These are phyloP conservation scores for Poliocrania exsul DNA, from an alignment of 2,797 vertebrate genomes.

Conservation along the genomic window DNA sequence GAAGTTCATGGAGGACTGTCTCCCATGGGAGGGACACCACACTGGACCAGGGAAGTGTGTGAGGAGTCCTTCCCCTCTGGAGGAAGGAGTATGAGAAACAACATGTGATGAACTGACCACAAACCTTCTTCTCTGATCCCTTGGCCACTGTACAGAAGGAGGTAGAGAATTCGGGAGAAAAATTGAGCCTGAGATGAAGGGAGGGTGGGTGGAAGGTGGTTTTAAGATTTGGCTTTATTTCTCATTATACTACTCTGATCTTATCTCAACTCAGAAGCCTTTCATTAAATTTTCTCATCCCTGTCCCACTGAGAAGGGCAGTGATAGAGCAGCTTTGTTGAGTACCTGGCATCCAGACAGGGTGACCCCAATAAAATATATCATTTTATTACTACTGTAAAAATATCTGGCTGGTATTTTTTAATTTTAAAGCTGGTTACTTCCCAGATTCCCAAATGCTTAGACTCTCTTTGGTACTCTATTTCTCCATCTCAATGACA, in stretches of 20 bases:
- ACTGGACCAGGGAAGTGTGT: neutral
- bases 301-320: neutral
- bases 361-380: neutral
- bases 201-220: neutral
- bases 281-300: neutral
- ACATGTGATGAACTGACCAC: rapidly evolving
- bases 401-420: neutral
- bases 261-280: neutral
- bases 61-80: neutral
- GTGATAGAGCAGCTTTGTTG: neutral
- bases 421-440: neutral
- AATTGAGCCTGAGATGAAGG: neutral
- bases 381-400: neutral
- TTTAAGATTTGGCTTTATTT: neutral
- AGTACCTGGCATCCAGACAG: neutral
- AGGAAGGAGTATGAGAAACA: neutral
- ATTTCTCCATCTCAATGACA: neutral
- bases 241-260: rapidly evolving
- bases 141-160: neutral
- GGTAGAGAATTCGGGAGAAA: neutral
- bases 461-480: neutral
- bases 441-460: neutral
- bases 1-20: neutral
- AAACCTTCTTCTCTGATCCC: neutral
- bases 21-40: neutral